Percentiles rank a stretch among this genome's conserved stretches.
Conservation (phyloP, 2,797 vertebrate species). For the Cossypha niveicapilla region DNA sequence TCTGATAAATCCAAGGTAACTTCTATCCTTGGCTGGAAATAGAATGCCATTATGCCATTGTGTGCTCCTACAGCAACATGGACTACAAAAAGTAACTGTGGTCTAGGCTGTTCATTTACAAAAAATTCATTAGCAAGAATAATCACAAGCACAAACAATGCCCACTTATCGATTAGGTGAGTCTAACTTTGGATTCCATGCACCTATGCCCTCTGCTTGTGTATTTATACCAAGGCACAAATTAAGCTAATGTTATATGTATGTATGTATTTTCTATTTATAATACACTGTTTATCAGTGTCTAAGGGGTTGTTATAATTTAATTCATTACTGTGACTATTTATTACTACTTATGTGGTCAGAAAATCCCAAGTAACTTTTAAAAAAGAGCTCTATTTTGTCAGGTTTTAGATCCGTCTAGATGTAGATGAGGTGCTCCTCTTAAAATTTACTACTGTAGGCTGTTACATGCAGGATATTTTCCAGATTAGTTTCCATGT, state of each 20-base stretch:
- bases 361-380: background rate
- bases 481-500: background rate
- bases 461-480: background rate
- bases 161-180: background rate
- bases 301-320: background rate
- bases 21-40: constrained; percentile 1
- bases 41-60: constrained; percentile 18
- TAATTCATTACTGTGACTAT: background rate
- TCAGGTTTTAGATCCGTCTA: background rate
- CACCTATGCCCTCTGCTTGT: background rate
- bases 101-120: background rate
- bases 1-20: constrained; percentile 60
- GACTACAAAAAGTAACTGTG: background rate
- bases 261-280: background rate
- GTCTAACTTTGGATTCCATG: background rate
- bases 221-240: background rate
- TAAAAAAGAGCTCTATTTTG: background rate
- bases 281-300: background rate
- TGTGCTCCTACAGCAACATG: background rate
- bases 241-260: background rate
- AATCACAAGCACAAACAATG: constrained; percentile 6
- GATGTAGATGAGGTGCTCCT: background rate
- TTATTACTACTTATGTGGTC: background rate
- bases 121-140: constrained; percentile 16
- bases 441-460: background rate